Evolutionary conservation across 2,797 vertebrate species (phyloP).

Genomic region (Emydoidea blandingii): DNA sequence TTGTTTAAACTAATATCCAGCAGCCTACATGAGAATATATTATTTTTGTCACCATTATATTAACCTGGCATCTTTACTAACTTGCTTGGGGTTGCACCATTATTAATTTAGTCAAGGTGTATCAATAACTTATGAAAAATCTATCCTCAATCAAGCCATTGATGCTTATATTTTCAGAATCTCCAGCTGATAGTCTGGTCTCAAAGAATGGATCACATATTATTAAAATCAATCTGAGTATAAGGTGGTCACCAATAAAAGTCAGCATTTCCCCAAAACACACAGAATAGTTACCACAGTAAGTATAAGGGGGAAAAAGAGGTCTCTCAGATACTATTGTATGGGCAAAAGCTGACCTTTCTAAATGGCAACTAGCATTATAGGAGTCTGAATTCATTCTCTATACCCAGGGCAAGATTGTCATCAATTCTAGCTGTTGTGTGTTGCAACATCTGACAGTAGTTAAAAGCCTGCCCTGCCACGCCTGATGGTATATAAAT

Average conservation of each 20-base stretch:
- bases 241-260: neutral
- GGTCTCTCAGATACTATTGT: neutral
- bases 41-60: conserved; percentile 16
- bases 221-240: conserved; percentile 9
- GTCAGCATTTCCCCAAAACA: neutral
- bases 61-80: conserved; percentile 21
- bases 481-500: neutral
- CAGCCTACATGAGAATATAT: neutral
- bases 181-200: conserved; percentile 13
- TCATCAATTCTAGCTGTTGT: neutral
- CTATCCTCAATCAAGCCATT: neutral
- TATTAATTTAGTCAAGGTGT: conserved; percentile 56
- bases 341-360: neutral
- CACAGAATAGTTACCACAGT: neutral
- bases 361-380: neutral
- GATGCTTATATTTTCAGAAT: conserved; percentile 12
- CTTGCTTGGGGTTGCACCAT: conserved; percentile 3
- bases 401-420: neutral
- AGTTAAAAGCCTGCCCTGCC: neutral
- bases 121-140: conserved; percentile 32
- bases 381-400: neutral
- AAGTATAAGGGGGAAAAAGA: neutral
- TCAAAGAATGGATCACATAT: conserved; percentile 14
- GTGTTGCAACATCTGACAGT: neutral
- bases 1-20: conserved; percentile 40